phyloP scores from a whole-genome alignment of 2,797 vertebrate genomes.

The Bovichtus variegatus region DNA sequence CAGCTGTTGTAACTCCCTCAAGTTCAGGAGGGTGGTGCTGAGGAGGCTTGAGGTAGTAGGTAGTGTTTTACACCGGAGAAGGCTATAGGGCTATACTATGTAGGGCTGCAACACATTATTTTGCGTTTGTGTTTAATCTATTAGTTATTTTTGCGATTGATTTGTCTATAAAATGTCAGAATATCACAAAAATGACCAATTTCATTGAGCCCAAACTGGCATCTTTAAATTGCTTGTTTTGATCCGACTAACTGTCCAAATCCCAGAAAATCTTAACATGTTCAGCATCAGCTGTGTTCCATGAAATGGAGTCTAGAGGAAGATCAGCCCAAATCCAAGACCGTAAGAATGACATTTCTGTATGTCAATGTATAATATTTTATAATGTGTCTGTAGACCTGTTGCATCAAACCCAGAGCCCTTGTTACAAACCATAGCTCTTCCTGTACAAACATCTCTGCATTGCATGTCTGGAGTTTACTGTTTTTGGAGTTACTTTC shows the following conservation, averaged over 20 bases:
- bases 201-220: too few species aligned
- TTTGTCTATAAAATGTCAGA: neutral
- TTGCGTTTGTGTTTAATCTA: neutral
- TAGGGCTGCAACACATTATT: neutral
- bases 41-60: neutral
- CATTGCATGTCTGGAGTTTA: neutral
- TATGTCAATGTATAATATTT: neutral
- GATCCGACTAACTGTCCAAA: neutral
- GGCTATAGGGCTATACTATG: neutral
- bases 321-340: neutral
- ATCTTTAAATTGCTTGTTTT: neutral
- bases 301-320: neutral
- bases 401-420: neutral
- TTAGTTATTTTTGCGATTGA: neutral
- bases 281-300: neutral
- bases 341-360: neutral
- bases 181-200: neutral
- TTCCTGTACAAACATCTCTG: neutral
- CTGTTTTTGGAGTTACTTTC: neutral
- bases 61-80: neutral
- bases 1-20: conserved; percentile 33
- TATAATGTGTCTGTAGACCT: neutral
- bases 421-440: neutral
- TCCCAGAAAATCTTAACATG: neutral
- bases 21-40: conserved; percentile 1